Evolutionary conservation across 2,888 invertebrate genomes (phyloP), one percentile per base, ranked within the genome.

Genomic region (Xylota sylvarum): DNA sequence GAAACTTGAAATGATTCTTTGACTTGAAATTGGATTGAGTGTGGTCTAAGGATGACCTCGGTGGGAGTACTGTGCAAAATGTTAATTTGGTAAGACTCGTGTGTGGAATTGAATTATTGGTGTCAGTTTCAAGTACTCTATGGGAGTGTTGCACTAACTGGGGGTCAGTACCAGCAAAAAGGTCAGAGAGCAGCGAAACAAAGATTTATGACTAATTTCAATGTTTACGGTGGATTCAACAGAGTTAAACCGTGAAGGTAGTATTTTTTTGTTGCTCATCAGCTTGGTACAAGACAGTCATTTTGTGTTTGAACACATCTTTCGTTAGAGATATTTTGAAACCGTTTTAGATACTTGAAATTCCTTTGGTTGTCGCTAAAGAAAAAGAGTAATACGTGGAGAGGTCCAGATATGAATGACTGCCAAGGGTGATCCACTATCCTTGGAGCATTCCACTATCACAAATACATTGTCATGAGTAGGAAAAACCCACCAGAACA

Each of bases 1-100:
- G 32, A 60, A 67, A 55, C 32, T 27, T n/a, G 17, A 52, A 69
- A 27, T 55, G 17, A 7, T 52, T 69, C 14, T 27, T 55, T 40
- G 40, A 52, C 40, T 27, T 5, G 14, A 27, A 69, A 50, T 69
- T 17, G 27, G 40, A 55, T 40, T 40, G 50, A 65, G 48, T n/a
- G 43, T 30, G 9, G 5, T 27, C 3, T 30, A n/a, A 1, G 19
- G 35, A 14, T 55, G 67, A 37, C 40, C 40, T 52, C 17, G n/a
- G 9, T 30, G 46, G 12, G 1, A 10, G 30, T 30, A 62, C n/a
- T 64, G 65, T 5, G 10, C 43, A 5, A 43, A 43, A 43, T 43
- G 43, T n/a, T 14, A 17, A 43, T 40, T n/a, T 43, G 2, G 2
- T 12, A 43, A 5, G 43, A 14, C 14, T 43, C 17, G 17, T 46